Evolutionary conservation across 1,140 invertebrate species (phyloP), one percentile per base, ranked within the genome.

Genomic region (Bombus confusus): DNA sequence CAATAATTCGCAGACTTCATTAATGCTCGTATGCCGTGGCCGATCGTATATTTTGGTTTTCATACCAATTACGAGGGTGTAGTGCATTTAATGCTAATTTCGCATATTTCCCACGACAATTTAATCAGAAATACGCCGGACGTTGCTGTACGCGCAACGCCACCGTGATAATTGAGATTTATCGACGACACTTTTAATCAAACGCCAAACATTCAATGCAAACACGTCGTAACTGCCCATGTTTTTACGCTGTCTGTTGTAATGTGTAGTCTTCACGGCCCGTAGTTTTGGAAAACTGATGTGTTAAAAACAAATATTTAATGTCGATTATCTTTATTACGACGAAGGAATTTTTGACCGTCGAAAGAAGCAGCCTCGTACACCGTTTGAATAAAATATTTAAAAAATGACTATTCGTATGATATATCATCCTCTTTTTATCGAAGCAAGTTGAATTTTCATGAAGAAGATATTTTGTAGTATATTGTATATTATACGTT

Each of bases 51-150:
- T 90, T 90, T 90, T 87, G 89, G 82, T 87, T 87, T 87, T 79
- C 86, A 57, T 80, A 84, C 90, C 88, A 90, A 87, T 90, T 90
- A 90, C 78, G 62, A 57, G 64, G 57, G 41, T 71, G 59, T 87
- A 87, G 79, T 75, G 59, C 86, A 86, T 90, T 90, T 86, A 85
- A 90, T 81, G 88, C 79, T 90, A 90, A 90, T 90, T 87, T 90
- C 62, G 76, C 71, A 83, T 79, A 88, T 86, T 85, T 90, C 88
- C 79, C 73, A 81, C 76, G 71, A 80, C 80, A 75, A 90, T 90
- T 90, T 85, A 86, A 89, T 90, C 86, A 82, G 82, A 85, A 90
- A 90, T 87, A 81, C 37, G 3, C 68, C 34, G 52, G 57, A 76
- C 66, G 66, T 37, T 15, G 59, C 13, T 37, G 34, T 15, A 28